Evolutionary conservation across 2,888 invertebrate genomes (phyloP), one percentile per base, ranked within the genome.

Genomic region (Acrobasis repandana): DNA sequence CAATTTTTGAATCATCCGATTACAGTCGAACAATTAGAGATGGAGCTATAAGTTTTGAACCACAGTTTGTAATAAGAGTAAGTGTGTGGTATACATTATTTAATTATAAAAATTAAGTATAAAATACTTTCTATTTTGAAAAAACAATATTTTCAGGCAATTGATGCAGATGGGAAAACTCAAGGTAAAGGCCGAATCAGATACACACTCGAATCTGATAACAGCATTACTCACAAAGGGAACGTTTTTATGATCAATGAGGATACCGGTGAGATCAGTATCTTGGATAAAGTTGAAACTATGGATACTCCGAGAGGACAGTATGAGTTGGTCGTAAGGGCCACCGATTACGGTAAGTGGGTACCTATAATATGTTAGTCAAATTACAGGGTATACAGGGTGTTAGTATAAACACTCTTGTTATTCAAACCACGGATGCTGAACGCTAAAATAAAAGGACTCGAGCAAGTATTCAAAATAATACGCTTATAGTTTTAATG

Each of bases 1-100:
- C 97, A 0, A 75, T 93, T 1, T 97, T 96, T 76, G 95, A 96
- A 73, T 92, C 93, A 34, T 73, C 86, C 0, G 96, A 96, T 67
- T 96, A 96, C 71, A 94, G 94, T 28, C 91, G 96, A 61, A 96
- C 95, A 0, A 95, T 97, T 8, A 92, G 96, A 62, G 97, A 97
- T 78, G 96, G 95, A 0, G 95, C 95, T 0, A 93, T 93, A 0
- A 94, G 93, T 68, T 97, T 97, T 78, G 95, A 96, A 68, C 96
- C 97, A 0, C 96, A 96, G 64, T 93, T 97, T 71, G 94, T 95
- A 67, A 94, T 97, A 10, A 93, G 95, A 80, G 95, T 93, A 77
- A 80, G 86, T 74, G 49, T 79, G 85, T 73, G 47, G 9, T n/a
- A 43, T 38, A 43, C 1, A 14, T 11, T 43, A 38, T 6, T 28